These are phyloP conservation scores for Stomorhina lunata DNA, from an alignment of 2,888 invertebrate genomes.

Conservation along the genomic window DNA sequence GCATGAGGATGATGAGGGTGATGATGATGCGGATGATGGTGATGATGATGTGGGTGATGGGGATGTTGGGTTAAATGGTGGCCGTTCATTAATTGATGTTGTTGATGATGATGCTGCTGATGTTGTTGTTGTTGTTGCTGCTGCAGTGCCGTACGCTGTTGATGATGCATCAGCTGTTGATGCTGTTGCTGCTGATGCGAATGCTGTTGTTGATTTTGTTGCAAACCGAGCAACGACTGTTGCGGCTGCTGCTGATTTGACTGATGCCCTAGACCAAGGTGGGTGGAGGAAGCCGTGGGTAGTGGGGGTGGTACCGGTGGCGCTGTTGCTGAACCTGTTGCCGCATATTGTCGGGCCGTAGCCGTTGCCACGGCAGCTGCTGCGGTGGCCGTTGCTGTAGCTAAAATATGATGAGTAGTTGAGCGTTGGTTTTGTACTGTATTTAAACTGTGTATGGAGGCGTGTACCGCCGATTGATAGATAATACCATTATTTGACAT, in stretches of 20 bases:
- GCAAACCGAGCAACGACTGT: neutral
- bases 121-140: slow-evolving; percentile 65
- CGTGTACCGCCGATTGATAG: slow-evolving; percentile 79
- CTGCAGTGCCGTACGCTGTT: slow-evolving; percentile 59
- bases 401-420: slow-evolving; percentile 76
- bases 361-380: slow-evolving; percentile 72
- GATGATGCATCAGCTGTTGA: slow-evolving; percentile 63
- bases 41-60: slow-evolving; percentile 33
- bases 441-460: slow-evolving; percentile 78
- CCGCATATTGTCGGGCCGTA: slow-evolving; percentile 67
- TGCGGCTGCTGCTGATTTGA: slow-evolving; percentile 25
- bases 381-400: slow-evolving; percentile 75
- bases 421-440: slow-evolving; percentile 78
- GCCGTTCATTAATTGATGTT: no score
- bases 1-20: slow-evolving; percentile 65
- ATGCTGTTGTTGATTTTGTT: slow-evolving; percentile 67
- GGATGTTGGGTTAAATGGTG: slow-evolving; percentile 43
- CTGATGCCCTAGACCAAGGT: slow-evolving; percentile 66
- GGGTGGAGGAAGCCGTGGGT: slow-evolving; percentile 59
- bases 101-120: slow-evolving; percentile 63
- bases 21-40: slow-evolving; percentile 58
- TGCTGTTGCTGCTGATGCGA: slow-evolving; percentile 64
- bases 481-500: slow-evolving; percentile 79
- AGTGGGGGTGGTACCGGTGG: slow-evolving; percentile 61
- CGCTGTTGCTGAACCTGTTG: slow-evolving; percentile 62